Evolutionary conservation across 2,113 vertebrate species (phyloP).

Genomic region (Crotophaga sulcirostris): DNA sequence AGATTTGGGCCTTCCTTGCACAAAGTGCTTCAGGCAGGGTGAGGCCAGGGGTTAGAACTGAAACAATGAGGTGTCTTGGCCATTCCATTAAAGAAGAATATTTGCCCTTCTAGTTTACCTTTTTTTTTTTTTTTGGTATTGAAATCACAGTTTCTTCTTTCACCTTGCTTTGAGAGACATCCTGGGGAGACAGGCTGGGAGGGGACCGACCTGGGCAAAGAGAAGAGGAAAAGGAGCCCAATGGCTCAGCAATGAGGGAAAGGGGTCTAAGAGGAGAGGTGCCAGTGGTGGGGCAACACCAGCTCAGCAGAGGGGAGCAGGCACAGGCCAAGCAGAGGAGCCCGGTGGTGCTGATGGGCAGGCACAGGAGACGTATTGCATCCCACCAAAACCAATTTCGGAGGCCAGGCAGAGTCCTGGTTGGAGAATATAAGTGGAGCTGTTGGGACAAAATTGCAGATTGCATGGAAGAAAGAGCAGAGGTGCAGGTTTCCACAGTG

Average conservation of each 20-base stretch:
- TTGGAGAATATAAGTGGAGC: background rate
- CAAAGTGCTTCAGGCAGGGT: background rate
- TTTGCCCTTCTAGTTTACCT: background rate
- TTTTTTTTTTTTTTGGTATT: background rate
- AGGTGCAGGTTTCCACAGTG: background rate
- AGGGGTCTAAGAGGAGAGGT: background rate
- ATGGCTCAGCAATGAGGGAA: background rate
- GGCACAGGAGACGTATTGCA: background rate
- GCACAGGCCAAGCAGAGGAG: background rate
- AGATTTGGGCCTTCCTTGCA: accelerated
- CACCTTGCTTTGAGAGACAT: too few species aligned
- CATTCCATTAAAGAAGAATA: background rate
- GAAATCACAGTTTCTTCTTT: background rate
- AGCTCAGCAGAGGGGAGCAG: background rate
- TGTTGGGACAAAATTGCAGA: background rate
- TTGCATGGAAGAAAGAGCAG: accelerated
- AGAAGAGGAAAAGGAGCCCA: background rate
- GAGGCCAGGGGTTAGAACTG: background rate
- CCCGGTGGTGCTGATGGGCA: accelerated
- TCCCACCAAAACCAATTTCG: accelerated
- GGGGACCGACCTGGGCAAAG: background rate
- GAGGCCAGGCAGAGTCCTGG: background rate
- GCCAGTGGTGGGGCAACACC: background rate
- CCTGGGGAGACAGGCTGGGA: background rate
- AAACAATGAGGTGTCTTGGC: accelerated